Base-by-base conservation (phyloP, 2,888 invertebrate genomes). In the Metacarcinus magister region DNA sequence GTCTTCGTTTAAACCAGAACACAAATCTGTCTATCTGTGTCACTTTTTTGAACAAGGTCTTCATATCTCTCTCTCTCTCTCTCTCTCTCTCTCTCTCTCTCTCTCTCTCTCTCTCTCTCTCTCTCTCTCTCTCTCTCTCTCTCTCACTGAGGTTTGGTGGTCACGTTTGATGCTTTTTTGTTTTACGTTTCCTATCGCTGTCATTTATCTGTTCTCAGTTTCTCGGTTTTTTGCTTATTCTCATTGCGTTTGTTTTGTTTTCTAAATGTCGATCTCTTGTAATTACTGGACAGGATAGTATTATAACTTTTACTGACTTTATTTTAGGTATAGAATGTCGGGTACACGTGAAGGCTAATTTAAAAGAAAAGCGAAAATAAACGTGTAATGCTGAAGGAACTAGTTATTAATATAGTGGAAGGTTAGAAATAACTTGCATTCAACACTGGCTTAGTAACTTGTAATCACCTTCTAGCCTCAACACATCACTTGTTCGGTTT, bases 71-170 rank as follows among this genome's bases (percentile, higher is more conserved):
- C 13, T 10, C 48, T 48, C 89, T 39, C 13, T 13, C 89, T 13
- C 89, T 89, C 89, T 89, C 89, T 89, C 43, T 89, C 89, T 89
- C 39, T 89, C 43, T 87, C 32, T 87, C 87, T 87, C 32, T 87
- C 87, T 82, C 28, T 16, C 16, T 16, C 16, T 39, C 39, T 39
- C 39, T 39, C 13, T 13, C 13, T 13, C 13, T 13, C 13, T 13
- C 13, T 13, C 13, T 13, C 13, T 13, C 13, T 13, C 13, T 13
- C 13, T 13, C 13, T 54, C 13, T 13, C 13, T 13, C 13, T 13
- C 13, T 7, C 8, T 3, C 3, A 0, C 0, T 10, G 19, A 19
- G 13, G 54, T 13, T 54, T 19, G 28, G 32, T 19, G 32, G 32
- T 87, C 87, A 32, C 87, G 28, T 39, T 87, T n/a, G 13, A 8